Base-by-base conservation (phyloP, 2,113 vertebrate genomes). In the Haemorhous mexicanus region DNA sequence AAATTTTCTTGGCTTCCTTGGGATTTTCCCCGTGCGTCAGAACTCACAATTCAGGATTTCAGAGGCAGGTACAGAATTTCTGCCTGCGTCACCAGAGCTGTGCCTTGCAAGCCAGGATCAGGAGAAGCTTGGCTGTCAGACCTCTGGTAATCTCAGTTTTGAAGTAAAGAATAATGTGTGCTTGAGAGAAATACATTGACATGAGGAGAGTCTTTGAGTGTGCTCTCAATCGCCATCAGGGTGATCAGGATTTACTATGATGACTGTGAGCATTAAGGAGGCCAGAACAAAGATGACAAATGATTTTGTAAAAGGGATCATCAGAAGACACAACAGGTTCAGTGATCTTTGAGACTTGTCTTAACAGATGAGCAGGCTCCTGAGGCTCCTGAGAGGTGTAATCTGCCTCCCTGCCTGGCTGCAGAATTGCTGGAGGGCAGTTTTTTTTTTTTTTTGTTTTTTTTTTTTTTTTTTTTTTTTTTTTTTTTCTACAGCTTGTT, bases 11-110 rank as follows among this genome's bases (percentile, higher is more conserved):
- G 55, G 6, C 27, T 63, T 80, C 43, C 39, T 15, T 18, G 67
- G 32, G 13, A 18, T 37, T 61, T 73, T 74, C n/a, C 21, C 32
- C 0, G 0, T 30, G 53, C 0, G 0, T 64, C 76, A 69, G 13
- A 58, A 63, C 24, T 47, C 22, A 1, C 50, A 70, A 1, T 26
- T 70, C 68, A n/a, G 43, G 52, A 7, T 72, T 85, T 91, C 16
- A 15, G 37, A 39, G 22, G 32, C 66, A 82, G 66, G 44, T 37
- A 55, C 43, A 46, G 39, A 9, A 41, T 24, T 80, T 33, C 55
- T 84, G 33, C 64, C 37, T 32, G 55, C 0, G 0, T 39, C 73
- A 81, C 16, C 76, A 83, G 46, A 69, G 23, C 63, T 37, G 4
- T 30, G 7, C 32, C 14, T 1, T 20, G 35, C n/a, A 35, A 67